Percentiles rank a stretch among this genome's conserved stretches.
phyloP scores from a whole-genome alignment of 2,113 vertebrate species.

The Boulengeromyrus knoepffleri region DNA sequence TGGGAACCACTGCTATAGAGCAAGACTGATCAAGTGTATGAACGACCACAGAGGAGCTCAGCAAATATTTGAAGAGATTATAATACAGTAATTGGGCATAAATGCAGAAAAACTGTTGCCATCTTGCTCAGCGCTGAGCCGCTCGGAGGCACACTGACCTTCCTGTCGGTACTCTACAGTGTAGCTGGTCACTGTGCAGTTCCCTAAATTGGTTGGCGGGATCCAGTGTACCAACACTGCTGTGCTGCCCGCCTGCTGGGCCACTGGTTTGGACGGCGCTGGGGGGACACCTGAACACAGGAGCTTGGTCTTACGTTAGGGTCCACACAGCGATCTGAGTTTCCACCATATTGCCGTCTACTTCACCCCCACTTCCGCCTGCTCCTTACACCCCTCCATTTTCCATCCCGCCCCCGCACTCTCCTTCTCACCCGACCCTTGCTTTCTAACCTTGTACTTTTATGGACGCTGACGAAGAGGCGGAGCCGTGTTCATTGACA shows the following conservation, averaged over 20 bases:
- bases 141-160: conserved; percentile 55
- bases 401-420: neutral
- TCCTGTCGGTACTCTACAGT: conserved; percentile 92
- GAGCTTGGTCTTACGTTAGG: neutral
- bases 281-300: conserved; percentile 74
- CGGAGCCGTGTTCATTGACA: conserved; percentile 76
- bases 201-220: conserved; percentile 79
- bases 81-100: neutral
- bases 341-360: neutral
- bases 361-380: neutral
- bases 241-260: conserved; percentile 86
- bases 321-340: neutral
- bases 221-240: conserved; percentile 90
- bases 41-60: neutral
- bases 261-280: conserved; percentile 83
- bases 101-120: neutral
- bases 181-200: conserved; percentile 88
- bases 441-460: conserved; percentile 85
- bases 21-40: neutral
- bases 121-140: neutral
- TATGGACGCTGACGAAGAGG: conserved; percentile 86
- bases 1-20: neutral
- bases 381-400: neutral
- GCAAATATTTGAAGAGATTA: neutral
- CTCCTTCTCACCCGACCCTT: neutral